Evolutionary conservation across 2,797 vertebrate species (phyloP).

Genomic region (Lateolabrax maculatus): DNA sequence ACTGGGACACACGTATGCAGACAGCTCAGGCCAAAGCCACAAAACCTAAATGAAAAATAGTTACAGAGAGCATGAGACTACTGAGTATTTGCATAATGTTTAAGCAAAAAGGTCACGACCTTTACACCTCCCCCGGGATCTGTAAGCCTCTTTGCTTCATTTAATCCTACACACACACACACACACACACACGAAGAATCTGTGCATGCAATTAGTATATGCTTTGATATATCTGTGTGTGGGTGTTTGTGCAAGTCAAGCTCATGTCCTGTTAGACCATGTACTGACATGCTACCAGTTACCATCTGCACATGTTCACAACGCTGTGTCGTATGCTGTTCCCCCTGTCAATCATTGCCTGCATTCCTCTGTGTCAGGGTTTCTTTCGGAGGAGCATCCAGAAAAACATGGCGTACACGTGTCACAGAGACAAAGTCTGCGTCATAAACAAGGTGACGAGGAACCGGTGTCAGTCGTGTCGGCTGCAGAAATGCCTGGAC

Average conservation of each 20-base stretch:
- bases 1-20: not conserved
- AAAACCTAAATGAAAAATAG: constrained; percentile 26
- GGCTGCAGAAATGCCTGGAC: constrained; percentile 97
- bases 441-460: constrained; percentile 98
- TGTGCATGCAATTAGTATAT: constrained; percentile 23
- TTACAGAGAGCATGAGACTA: constrained; percentile 17
- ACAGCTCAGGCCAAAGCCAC: not conserved
- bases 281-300: constrained; percentile 6
- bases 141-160: constrained; percentile 71
- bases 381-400: constrained; percentile 98
- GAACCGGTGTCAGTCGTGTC: constrained; percentile 98
- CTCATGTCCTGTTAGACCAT: not conserved
- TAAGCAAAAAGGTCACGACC: constrained; percentile 50
- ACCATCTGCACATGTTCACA: not conserved
- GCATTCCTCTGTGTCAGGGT: constrained; percentile 82
- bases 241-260: not conserved
- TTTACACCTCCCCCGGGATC: constrained; percentile 56
- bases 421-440: constrained; percentile 96
- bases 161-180: constrained; percentile 55
- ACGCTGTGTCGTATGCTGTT: not conserved
- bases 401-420: constrained; percentile 99
- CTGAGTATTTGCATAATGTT: constrained; percentile 47
- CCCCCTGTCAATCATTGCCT: not conserved
- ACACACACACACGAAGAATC: constrained; percentile 19
- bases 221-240: constrained; percentile 25